Conservation (phyloP, 2,888 invertebrate genomes). For the Athrips mouffetella region DNA sequence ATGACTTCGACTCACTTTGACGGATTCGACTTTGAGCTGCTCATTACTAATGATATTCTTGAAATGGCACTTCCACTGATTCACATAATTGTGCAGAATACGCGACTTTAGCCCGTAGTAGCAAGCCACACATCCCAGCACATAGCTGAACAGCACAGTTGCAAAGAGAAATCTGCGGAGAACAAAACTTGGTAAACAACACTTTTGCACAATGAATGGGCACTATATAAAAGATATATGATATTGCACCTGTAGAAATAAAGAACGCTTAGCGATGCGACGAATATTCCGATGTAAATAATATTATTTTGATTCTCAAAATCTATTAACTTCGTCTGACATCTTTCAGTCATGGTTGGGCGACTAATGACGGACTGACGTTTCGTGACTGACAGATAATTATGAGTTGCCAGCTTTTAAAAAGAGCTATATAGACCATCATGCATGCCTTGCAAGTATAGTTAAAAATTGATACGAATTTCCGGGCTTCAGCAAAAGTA, state of each 20-base stretch:
- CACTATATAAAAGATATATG: constrained; percentile 20
- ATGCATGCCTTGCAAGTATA: too few species aligned
- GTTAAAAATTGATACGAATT: too few species aligned
- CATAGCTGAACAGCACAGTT: constrained; percentile 65
- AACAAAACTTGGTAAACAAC: constrained; percentile 38
- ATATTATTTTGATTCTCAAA: constrained; percentile 70
- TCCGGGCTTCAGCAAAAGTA: too few species aligned
- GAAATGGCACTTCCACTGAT: constrained; percentile 61
- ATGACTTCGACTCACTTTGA: constrained; percentile 47
- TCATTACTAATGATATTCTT: constrained; percentile 38
- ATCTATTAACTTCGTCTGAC: constrained; percentile 69
- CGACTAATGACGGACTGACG: constrained; percentile 46
- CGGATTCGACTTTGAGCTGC: constrained; percentile 33
- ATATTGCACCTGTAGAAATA: constrained; percentile 62
- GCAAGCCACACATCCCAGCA: constrained; percentile 73
- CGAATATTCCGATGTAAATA: constrained; percentile 61
- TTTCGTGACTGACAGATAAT: not conserved
- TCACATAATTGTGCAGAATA: constrained; percentile 54
- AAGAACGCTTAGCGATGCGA: constrained; percentile 56
- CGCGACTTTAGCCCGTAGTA: constrained; percentile 62
- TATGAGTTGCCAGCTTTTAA: not conserved
- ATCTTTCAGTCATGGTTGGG: constrained; percentile 75
- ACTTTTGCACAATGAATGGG: constrained; percentile 18
- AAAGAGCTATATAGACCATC: not conserved
- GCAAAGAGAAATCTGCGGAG: constrained; percentile 68